Conservation (phyloP, 2,113 vertebrate genomes). For the Campylomormyrus numenius region DNA sequence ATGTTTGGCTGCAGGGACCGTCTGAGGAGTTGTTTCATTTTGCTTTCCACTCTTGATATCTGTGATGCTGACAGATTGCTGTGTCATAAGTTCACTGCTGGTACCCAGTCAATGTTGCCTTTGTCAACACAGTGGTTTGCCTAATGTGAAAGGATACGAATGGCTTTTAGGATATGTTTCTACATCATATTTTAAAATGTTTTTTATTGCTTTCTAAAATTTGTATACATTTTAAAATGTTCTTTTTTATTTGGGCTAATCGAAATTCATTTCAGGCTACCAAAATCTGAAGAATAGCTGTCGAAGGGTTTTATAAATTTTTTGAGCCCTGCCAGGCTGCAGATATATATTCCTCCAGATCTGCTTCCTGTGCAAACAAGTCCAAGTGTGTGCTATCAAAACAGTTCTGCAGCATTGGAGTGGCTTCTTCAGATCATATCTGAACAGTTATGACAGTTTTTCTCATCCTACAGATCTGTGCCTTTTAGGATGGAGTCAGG, state of each 20-base stretch:
- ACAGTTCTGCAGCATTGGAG: neutral
- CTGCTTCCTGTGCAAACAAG: neutral
- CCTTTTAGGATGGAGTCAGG: neutral
- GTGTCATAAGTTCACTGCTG: neutral
- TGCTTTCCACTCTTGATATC: no score
- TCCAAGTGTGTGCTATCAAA: slow-evolving; percentile 6
- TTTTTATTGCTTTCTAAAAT: neutral
- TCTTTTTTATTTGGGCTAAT: neutral
- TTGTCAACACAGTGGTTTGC: neutral
- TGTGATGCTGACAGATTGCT: no score
- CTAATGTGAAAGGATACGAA: neutral
- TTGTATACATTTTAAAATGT: neutral
- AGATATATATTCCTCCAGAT: neutral
- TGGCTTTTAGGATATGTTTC: neutral
- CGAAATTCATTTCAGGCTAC: neutral
- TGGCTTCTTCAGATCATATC: neutral
- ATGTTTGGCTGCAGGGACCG: no score
- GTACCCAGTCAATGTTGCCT: neutral
- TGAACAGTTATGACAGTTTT: slow-evolving; percentile 9
- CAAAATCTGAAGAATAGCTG: neutral
- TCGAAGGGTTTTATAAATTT: neutral
- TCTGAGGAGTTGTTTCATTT: no score
- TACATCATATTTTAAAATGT: neutral
- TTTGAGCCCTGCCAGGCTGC: neutral
- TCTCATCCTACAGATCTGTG: neutral